Evolutionary conservation across 2,797 vertebrate genomes (phyloP), one percentile per base, ranked within the genome.

Genomic region (Leucoraja ocellata): DNA sequence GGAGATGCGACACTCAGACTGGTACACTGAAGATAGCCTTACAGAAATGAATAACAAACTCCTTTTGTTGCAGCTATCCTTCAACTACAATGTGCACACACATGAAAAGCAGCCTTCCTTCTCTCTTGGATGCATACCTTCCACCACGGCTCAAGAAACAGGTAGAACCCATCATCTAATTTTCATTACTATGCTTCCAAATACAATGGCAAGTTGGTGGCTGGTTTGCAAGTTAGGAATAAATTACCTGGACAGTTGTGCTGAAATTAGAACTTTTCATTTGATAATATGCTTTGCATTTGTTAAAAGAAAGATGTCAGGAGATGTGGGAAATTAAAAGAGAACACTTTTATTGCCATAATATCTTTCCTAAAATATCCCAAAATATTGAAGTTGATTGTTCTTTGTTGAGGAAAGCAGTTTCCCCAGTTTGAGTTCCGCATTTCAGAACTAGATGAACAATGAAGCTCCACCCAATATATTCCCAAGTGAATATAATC

Each of bases 61-160:
- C 76, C 6, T 92, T 92, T 92, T 4, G 54, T 76, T 92, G 25
- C 90, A 91, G 90, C 90, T 54, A 21, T 58, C 90, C 71, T 92
- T 54, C 6, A 28, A 16, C 23, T 74, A 92, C 25, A 92, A 92
- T 92, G 90, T 46, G 23, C n/a, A 25, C 86, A 78, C 94, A 95
- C 94, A 94, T 93, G 13, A 94, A 94, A 9, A 95, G 94, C 86
- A 86, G 78, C 32, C 93, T 96, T 88, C 95, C 95, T 18, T 95
- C 94, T 79, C 90, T 95, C 93, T 78, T 93, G 94, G 93, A 95
- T 93, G 71, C 93, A 21, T 94, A 94, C 91, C 0, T 78, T 25
- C 93, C 93, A 93, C 77, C 94, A 74, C 93, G 93, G 80, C 91
- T 16, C 93, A 88, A 93, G 78, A 93, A 83, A 93, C 94, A 95